Conservation (phyloP, 2,888 invertebrate genomes). For the Sylvicola cinctus region DNA sequence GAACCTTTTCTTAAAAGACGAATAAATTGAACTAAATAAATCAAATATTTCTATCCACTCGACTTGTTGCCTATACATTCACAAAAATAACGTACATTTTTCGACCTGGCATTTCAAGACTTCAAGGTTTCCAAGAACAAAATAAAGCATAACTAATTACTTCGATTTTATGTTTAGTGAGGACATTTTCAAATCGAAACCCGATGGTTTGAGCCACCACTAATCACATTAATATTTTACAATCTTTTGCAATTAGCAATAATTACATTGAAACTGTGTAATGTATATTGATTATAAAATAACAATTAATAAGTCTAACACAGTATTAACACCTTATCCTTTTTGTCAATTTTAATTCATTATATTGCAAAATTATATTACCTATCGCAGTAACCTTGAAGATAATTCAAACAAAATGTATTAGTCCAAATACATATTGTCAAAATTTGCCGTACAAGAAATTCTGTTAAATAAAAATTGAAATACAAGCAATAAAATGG, state of each 20-base stretch:
- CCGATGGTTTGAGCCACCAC: too few species aligned
- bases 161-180: too few species aligned
- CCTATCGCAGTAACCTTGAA: not conserved
- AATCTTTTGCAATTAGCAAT: not conserved
- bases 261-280: not conserved
- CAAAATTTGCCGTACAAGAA: not conserved
- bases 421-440: not conserved
- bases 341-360: not conserved
- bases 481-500: not conserved
- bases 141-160: too few species aligned
- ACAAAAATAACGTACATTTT: too few species aligned
- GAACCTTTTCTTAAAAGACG: too few species aligned
- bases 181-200: too few species aligned
- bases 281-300: not conserved
- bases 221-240: too few species aligned
- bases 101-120: too few species aligned
- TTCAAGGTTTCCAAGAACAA: too few species aligned
- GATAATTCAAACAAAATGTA: not conserved
- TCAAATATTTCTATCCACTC: too few species aligned
- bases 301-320: not conserved
- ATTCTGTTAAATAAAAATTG: not conserved
- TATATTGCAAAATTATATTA: not conserved
- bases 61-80: too few species aligned
- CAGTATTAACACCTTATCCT: not conserved
- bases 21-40: too few species aligned